phyloP scores from a whole-genome alignment of 2,888 invertebrate genomes.

The Archips xylosteana region DNA sequence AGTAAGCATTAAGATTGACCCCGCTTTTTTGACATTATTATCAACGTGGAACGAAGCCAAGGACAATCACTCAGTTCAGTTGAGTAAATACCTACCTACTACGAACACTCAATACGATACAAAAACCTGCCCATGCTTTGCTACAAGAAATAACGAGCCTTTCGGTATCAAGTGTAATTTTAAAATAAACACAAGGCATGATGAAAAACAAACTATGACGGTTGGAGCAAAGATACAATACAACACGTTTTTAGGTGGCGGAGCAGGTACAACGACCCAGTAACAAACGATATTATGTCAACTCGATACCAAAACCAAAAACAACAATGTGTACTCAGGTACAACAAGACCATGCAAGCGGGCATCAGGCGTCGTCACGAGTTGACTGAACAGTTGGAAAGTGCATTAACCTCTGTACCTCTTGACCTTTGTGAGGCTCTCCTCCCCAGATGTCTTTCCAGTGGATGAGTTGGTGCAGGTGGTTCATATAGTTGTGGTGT shows the following conservation, averaged over 20 bases:
- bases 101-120: slow-evolving; percentile 26
- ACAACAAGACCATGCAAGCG: slow-evolving; percentile 38
- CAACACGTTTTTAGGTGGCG: slow-evolving; percentile 25
- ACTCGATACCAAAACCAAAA: slow-evolving; percentile 28
- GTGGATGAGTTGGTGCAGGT: slow-evolving; percentile 77
- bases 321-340: slow-evolving; percentile 27
- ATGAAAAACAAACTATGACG: slow-evolving; percentile 28
- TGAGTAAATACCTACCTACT: slow-evolving; percentile 36
- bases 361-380: slow-evolving; percentile 31
- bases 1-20: slow-evolving; percentile 35
- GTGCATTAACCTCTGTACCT: slow-evolving; percentile 62
- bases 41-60: slow-evolving; percentile 41
- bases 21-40: slow-evolving; percentile 37
- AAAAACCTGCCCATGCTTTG: slow-evolving; percentile 26
- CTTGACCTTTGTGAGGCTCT: slow-evolving; percentile 76
- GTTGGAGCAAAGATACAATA: not conserved
- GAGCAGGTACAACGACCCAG: slow-evolving; percentile 31
- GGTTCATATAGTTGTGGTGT: slow-evolving; percentile 79
- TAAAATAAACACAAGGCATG: slow-evolving; percentile 28
- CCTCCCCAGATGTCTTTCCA: slow-evolving; percentile 83
- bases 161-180: slow-evolving; percentile 16
- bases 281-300: slow-evolving; percentile 36
- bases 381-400: slow-evolving; percentile 33
- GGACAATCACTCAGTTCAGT: slow-evolving; percentile 40
- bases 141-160: slow-evolving; percentile 22